Conservation (phyloP, 2,113 vertebrate species). For the Mus pahari region DNA sequence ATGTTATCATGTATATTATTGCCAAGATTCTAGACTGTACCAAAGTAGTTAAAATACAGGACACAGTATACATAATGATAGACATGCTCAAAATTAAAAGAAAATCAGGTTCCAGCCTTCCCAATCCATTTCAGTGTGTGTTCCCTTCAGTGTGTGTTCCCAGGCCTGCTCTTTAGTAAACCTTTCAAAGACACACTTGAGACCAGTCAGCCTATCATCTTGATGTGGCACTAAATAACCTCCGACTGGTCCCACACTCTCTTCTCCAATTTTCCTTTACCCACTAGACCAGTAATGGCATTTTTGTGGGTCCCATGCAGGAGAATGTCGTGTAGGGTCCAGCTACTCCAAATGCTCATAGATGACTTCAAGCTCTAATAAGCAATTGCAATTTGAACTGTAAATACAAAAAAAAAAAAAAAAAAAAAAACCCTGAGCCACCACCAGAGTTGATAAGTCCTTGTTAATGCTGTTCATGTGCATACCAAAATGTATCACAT, state of each 20-base stretch:
- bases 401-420: neutral
- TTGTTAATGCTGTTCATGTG: neutral
- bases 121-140: neutral
- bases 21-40: conserved; percentile 19
- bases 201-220: neutral
- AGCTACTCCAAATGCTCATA: neutral
- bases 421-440: neutral
- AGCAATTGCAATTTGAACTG: neutral
- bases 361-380: neutral
- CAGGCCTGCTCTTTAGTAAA: neutral
- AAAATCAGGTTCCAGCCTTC: neutral
- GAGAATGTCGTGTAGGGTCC: neutral
- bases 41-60: neutral
- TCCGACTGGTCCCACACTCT: neutral
- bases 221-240: neutral
- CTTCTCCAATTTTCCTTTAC: neutral
- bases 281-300: neutral
- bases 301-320: neutral
- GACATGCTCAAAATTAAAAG: neutral
- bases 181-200: neutral
- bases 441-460: neutral
- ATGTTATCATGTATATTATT: neutral
- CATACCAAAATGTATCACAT: conserved; percentile 5
- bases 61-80: neutral
- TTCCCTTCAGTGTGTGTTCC: neutral